Percentiles rank a stretch among this genome's conserved stretches.
Evolutionary conservation across 2,888 invertebrate genomes (phyloP).

Genomic region (Nipponacmea schrenckii): DNA sequence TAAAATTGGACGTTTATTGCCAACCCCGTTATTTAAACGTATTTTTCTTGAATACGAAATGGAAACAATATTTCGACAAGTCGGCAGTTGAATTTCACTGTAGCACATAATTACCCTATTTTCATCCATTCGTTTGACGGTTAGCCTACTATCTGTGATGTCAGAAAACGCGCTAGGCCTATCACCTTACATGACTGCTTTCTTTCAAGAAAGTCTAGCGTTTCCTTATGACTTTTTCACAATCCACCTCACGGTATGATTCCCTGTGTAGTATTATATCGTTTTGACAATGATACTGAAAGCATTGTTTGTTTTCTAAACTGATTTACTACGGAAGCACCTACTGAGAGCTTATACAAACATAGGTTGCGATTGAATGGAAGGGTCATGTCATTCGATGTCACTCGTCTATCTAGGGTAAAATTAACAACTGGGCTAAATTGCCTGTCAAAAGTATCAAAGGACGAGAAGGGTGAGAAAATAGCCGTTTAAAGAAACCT

Average conservation of each 20-base stretch:
- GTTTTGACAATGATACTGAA: neutral
- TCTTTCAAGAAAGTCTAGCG: neutral
- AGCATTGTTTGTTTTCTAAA: conserved; percentile 20
- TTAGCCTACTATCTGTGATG: neutral
- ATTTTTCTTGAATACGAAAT: conserved; percentile 6
- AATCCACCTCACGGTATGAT: neutral
- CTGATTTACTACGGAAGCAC: conserved; percentile 18
- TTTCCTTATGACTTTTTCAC: neutral
- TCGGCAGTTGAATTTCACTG: conserved; percentile 5
- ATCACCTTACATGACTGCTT: conserved; percentile 1
- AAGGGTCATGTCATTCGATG: conserved; percentile 13
- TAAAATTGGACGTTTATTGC: conserved; percentile 1
- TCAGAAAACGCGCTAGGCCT: neutral
- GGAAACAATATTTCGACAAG: conserved; percentile 15
- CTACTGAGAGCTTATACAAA: conserved; percentile 20
- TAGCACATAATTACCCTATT: conserved; percentile 15
- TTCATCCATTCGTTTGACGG: conserved; percentile 17
- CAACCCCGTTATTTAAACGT: conserved; percentile 8
- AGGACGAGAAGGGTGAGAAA: conserved; percentile 19
- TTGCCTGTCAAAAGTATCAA: conserved; percentile 21
- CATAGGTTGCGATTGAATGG: conserved; percentile 11
- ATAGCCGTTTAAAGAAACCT: conserved; percentile 15
- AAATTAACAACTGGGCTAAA: conserved; percentile 13
- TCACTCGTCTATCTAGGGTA: neutral
- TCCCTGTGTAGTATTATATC: neutral